phyloP scores from a whole-genome alignment of 2,113 vertebrate species.

The Triplophysa dalaica region DNA sequence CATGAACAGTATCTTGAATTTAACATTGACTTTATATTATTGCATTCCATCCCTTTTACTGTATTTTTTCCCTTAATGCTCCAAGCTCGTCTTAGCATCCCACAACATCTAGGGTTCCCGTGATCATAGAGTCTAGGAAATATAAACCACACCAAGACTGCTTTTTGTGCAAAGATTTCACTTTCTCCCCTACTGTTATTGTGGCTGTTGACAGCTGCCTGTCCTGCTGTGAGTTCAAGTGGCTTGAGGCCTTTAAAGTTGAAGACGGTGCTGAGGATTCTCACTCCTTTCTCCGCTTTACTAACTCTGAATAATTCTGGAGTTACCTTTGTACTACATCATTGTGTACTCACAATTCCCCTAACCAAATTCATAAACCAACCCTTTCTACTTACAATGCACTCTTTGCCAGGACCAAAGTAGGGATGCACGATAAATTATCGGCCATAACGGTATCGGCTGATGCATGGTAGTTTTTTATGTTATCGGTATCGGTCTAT shows the following conservation, averaged over 20 bases:
- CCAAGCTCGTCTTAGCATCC: neutral
- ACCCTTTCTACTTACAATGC: conserved; percentile 48
- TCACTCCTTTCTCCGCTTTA: neutral
- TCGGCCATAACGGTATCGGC: no score
- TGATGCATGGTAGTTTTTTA: no score
- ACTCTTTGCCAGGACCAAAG: conserved; percentile 6
- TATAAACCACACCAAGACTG: neutral
- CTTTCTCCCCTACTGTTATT: neutral
- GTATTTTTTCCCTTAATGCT: neutral
- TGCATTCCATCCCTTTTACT: no score
- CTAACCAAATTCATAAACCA: conserved; percentile 40
- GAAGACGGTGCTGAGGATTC: neutral
- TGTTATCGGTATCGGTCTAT: no score
- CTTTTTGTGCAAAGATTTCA: neutral
- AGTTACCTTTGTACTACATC: conserved; percentile 30
- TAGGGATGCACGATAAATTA: neutral
- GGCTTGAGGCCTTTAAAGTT: conserved; percentile 1
- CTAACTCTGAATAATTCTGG: conserved; percentile 64
- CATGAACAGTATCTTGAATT: neutral
- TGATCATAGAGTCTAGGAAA: neutral
- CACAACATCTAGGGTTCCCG: no score
- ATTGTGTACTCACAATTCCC: neutral
- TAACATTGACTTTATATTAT: neutral
- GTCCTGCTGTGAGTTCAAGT: neutral
- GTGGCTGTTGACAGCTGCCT: neutral